Percentiles rank a stretch among this genome's conserved stretches.
Evolutionary conservation across 2,113 vertebrate genomes (phyloP).

Genomic region (Micronycteris hirsuta): DNA sequence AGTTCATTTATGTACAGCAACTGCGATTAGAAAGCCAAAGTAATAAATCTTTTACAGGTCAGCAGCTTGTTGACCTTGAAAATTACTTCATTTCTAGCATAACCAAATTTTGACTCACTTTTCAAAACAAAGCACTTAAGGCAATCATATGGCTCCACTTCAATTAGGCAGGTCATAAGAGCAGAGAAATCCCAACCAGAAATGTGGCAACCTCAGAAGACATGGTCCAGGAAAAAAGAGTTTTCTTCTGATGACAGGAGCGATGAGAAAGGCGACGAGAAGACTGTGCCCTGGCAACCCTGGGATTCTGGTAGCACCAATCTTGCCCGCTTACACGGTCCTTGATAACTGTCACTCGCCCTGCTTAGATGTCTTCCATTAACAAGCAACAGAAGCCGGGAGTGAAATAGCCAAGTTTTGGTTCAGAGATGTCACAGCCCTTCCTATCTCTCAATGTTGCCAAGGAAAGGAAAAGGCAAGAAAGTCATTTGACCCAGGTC

Average conservation of each 20-base stretch:
- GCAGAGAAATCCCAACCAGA: background rate
- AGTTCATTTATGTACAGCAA: background rate
- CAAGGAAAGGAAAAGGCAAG: background rate
- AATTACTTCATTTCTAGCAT: conserved; percentile 8
- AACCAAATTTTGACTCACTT: background rate
- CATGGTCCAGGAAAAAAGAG: background rate
- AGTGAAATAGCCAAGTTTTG: background rate
- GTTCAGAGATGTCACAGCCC: background rate
- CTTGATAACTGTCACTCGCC: background rate
- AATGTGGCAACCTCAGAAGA: background rate
- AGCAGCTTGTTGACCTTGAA: background rate
- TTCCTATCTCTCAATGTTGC: background rate
- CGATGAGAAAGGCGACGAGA: background rate
- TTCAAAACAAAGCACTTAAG: background rate
- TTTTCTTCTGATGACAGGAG: background rate
- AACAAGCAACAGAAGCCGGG: background rate
- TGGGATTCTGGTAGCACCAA: background rate
- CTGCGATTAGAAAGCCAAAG: background rate
- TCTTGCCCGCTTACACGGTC: background rate
- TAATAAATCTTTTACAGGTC: background rate
- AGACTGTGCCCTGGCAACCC: background rate
- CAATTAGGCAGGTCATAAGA: background rate
- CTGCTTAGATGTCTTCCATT: background rate
- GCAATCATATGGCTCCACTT: background rate
- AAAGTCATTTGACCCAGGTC: background rate